phyloP scores from a whole-genome alignment of 2,888 invertebrate genomes.

The Hymenopus coronatus region DNA sequence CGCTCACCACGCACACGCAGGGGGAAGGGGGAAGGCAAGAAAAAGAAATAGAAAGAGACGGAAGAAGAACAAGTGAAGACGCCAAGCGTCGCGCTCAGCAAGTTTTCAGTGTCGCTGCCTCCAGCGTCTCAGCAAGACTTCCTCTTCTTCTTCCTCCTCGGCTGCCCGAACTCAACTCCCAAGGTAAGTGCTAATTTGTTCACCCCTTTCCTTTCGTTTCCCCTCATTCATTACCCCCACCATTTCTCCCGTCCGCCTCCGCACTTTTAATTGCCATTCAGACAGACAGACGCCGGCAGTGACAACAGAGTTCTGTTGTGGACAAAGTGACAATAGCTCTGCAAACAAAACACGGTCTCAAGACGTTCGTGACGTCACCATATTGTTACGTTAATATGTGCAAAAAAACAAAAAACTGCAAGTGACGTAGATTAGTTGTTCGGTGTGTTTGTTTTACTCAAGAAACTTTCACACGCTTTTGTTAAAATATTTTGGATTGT shows the following conservation, averaged over 20 bases:
- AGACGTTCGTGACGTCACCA: not conserved
- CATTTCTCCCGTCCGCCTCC: not conserved
- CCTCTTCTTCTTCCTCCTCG: not conserved
- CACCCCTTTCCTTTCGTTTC: not conserved
- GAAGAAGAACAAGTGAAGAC: not conserved
- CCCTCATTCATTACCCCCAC: not conserved
- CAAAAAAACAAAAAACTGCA: too few relatives aligned
- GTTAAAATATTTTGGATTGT: too few relatives aligned
- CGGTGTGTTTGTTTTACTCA: too few relatives aligned
- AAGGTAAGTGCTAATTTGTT: not conserved
- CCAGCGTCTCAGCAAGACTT: not conserved
- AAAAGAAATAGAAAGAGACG: not conserved
- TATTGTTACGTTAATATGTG: not conserved
- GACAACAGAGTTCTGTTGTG: not conserved
- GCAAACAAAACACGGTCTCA: not conserved
- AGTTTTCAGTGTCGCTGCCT: not conserved
- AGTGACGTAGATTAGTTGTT: too few relatives aligned
- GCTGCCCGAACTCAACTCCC: not conserved
- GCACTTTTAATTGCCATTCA: not conserved
- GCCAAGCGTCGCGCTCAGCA: not conserved
- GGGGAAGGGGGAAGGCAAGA: slow-evolving; percentile 21
- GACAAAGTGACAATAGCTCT: not conserved
- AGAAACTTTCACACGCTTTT: too few relatives aligned
- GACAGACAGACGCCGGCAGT: not conserved
- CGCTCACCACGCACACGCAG: slow-evolving; percentile 29